A percentile compares a stretch with the other conserved stretches of the same genome.
phyloP scores from a whole-genome alignment of 2,797 vertebrate genomes.

The Merluccius polli region DNA sequence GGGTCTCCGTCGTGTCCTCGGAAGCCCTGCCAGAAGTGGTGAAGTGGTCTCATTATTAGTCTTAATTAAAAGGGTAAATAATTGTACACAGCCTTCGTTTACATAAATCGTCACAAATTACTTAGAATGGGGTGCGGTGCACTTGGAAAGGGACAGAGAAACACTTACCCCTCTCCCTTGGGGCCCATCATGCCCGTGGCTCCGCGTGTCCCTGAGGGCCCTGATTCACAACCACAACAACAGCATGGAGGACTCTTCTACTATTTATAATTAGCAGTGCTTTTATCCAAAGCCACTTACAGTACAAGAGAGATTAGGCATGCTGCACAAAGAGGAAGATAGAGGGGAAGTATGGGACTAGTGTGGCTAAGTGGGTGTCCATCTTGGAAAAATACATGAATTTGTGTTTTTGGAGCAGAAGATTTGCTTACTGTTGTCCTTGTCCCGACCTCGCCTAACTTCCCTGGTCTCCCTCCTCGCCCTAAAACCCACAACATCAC shows the following conservation, averaged over 20 bases:
- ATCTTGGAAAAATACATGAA: slow-evolving; percentile 1
- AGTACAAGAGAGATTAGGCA: not conserved
- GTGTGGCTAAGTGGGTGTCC: not conserved
- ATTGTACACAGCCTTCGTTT: not conserved
- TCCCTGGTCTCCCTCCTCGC: slow-evolving; percentile 94
- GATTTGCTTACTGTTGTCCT: slow-evolving; percentile 71
- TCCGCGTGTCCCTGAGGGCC: slow-evolving; percentile 88
- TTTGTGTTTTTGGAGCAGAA: not conserved
- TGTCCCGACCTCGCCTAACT: slow-evolving; percentile 84
- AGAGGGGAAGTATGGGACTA: not conserved
- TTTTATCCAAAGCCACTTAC: not conserved
- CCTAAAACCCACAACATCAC: slow-evolving; percentile 65
- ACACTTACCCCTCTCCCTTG: slow-evolving; percentile 86
- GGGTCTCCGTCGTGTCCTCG: slow-evolving; percentile 87
- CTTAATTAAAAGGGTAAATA: not conserved
- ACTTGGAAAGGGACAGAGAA: slow-evolving; percentile 6
- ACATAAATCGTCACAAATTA: not conserved
- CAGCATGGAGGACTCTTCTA: not conserved
- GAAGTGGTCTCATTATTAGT: not conserved
- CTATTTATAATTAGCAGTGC: not conserved
- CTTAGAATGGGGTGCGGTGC: not conserved
- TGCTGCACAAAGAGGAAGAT: not conserved
- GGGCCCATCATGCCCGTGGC: slow-evolving; percentile 84
- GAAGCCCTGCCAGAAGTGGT: slow-evolving; percentile 73
- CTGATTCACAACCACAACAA: slow-evolving; percentile 62